A percentile compares a stretch with the other conserved stretches of the same genome.
Evolutionary conservation across 2,888 invertebrate species (phyloP).

Genomic region (Cacoxenus indagator): DNA sequence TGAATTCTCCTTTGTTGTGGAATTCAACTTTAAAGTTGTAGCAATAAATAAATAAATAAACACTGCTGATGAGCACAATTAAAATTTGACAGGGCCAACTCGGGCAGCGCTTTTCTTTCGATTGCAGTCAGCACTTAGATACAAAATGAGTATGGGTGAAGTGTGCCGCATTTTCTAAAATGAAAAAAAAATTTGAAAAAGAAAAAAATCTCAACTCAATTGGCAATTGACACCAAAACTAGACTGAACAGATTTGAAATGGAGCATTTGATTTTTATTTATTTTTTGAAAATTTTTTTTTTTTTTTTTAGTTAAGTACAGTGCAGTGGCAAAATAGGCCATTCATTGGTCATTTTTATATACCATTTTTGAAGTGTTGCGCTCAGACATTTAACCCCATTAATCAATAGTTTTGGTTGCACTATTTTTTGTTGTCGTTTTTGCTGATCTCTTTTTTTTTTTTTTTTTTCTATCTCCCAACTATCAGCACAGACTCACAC

Average conservation of each 20-base stretch:
- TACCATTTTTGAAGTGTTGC: slow-evolving; percentile 5
- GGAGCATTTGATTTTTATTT: slow-evolving; percentile 42
- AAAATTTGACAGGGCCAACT: slow-evolving; percentile 18
- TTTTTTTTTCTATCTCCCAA: slow-evolving; percentile 17
- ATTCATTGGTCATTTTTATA: not conserved
- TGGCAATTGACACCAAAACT: slow-evolving; percentile 12
- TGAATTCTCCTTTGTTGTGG: not conserved
- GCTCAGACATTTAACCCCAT: slow-evolving; percentile 53
- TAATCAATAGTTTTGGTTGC: slow-evolving; percentile 48
- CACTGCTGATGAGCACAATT: slow-evolving; percentile 31
- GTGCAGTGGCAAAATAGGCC: not conserved
- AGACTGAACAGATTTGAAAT: slow-evolving; percentile 46
- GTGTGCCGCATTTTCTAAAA: too few relatives aligned
- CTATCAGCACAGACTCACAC: too few relatives aligned
- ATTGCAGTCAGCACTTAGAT: too few relatives aligned
- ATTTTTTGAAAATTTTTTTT: slow-evolving; percentile 25
- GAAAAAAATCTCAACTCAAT: not conserved
- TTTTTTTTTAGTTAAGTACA: slow-evolving; percentile 18
- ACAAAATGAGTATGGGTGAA: too few relatives aligned
- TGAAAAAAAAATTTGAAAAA: too few relatives aligned
- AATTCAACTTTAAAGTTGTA: slow-evolving; percentile 29
- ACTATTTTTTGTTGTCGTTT: not conserved
- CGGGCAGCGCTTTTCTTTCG: not conserved
- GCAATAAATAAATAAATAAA: slow-evolving; percentile 59
- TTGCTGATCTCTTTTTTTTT: slow-evolving; percentile 29